Conservation (phyloP, 2,113 vertebrate genomes). For the Sphyrna mokarran region DNA sequence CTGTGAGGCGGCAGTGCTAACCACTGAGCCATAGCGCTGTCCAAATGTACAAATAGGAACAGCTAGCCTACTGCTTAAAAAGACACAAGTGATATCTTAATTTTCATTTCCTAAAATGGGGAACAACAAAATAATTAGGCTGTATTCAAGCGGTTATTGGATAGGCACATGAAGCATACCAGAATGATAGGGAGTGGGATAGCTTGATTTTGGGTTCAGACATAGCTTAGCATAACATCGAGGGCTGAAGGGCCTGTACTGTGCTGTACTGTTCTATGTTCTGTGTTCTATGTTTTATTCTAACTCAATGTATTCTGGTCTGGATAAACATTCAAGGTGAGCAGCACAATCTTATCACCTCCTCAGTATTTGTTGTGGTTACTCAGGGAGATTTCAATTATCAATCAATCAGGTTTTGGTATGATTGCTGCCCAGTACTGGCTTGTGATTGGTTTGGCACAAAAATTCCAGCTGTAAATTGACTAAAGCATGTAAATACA, state of each 20-base stretch:
- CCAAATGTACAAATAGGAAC: not conserved
- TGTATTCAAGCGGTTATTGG: not conserved
- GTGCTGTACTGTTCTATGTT: too few species aligned
- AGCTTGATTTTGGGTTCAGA: too few species aligned
- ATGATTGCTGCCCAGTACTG: not conserved
- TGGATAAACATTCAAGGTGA: not conserved
- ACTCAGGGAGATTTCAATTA: not conserved
- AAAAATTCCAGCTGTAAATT: too few species aligned
- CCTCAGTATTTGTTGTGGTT: not conserved
- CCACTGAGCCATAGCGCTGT: too few species aligned
- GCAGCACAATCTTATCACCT: not conserved
- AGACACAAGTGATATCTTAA: not conserved
- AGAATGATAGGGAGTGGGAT: too few species aligned
- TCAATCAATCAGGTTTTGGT: not conserved
- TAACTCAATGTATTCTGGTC: not conserved
- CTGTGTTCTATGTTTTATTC: not conserved
- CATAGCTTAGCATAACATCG: too few species aligned
- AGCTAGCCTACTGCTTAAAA: not conserved
- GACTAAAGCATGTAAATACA: too few species aligned
- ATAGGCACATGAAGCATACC: too few species aligned
- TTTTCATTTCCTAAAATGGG: too few species aligned
- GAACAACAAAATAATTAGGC: not conserved
- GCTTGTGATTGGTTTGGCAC: not conserved
- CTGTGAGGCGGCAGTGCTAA: too few species aligned
- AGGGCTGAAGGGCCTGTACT: too few species aligned